Evolutionary conservation across 2,797 vertebrate species (phyloP), one percentile per base, ranked within the genome.

Genomic region (Florisuga fusca): DNA sequence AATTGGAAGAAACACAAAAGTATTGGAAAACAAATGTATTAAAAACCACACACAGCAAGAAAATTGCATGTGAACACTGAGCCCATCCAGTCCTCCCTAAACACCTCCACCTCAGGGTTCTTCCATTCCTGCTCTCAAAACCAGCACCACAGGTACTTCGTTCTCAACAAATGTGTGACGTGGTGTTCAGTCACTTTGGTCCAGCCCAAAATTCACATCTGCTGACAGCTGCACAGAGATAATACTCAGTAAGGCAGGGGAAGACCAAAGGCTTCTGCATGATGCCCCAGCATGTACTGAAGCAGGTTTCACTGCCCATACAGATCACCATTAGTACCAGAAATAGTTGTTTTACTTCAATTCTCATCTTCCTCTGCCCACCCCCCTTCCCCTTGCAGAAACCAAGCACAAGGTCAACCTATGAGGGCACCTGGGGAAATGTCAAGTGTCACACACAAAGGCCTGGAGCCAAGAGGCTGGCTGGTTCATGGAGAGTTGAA

Each of bases 11-110:
- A 82, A 82, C 34, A 20, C 45, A 51, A 1, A 86, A 78, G 5
- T 95, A 95, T 26, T 93, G 74, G 48, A 76, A 88, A 76, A 0
- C 43, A 69, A 62, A 46, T 93, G 3, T 93, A 96, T 93, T 96
- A 9, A 17, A 96, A 96, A 95, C 82, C 1, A 10, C 31, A 54
- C 8, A 59, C 6, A 64, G 4, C 34, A 81, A 94, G n/a, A 81
- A 92, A 61, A 46, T 5, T 17, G 26, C 59, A 12, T 69, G n/a
- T 48, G 25, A 91, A 73, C 31, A 21, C n/a, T 18, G 17, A 92
- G 54, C 50, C 46, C 23, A 61, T 29, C 27, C n/a, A 31, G 11
- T 36, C 63, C 29, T 29, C 17, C 54, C 7, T 22, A 12, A 83
- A 62, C 11, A 26, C 1, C 1, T 85, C n/a, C 43, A 89, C 10